These are phyloP conservation scores for human (Homo sapiens) DNA, from an alignment of 2,113 vertebrate genomes.

Conservation along the genomic window DNA sequence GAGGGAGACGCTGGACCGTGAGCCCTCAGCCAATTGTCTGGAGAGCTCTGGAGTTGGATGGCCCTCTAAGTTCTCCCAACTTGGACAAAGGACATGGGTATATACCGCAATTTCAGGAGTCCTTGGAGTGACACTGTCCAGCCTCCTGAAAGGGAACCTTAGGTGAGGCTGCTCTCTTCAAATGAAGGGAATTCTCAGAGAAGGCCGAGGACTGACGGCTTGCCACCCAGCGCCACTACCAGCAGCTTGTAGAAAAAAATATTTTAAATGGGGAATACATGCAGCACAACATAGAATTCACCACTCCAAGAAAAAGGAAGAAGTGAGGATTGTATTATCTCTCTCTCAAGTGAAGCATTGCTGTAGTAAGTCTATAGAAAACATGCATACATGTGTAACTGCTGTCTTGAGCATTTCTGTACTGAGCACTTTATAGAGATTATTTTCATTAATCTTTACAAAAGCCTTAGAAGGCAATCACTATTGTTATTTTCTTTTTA, in stretches of 20 bases:
- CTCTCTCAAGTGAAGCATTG: background rate
- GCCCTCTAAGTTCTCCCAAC: rapidly evolving
- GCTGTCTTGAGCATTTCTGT: background rate
- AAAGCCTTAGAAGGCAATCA: background rate
- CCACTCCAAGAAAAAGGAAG: background rate
- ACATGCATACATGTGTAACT: background rate
- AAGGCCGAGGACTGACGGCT: rapidly evolving
- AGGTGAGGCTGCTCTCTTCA: background rate
- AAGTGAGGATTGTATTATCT: background rate
- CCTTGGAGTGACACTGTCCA: too few relatives aligned
- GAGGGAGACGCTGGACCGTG: rapidly evolving
- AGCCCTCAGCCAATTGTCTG: too few relatives aligned
- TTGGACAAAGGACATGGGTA: background rate
- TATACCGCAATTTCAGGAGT: rapidly evolving
- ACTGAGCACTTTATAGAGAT: background rate
- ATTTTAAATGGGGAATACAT: background rate
- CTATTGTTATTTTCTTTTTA: background rate
- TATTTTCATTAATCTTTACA: background rate
- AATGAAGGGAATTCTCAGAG: background rate
- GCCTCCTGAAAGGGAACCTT: background rate
- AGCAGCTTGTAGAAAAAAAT: background rate
- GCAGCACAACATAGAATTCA: background rate
- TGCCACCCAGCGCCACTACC: background rate
- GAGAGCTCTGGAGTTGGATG: background rate
- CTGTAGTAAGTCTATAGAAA: background rate